Base-by-base conservation (phyloP, 2,797 vertebrate species). In the Lagodon rhomboides region DNA sequence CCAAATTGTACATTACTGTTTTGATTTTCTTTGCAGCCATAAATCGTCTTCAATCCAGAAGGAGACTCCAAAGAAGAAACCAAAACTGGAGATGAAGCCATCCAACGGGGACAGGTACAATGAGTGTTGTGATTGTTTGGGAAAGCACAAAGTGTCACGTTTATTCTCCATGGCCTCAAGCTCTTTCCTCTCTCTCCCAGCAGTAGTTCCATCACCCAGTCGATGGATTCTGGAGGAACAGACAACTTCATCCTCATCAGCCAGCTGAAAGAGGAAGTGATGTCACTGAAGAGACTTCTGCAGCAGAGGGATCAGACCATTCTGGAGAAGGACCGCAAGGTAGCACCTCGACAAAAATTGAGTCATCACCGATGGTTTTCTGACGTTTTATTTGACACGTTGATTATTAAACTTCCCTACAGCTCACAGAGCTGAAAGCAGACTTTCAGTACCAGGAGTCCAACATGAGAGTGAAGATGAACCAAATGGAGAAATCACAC, bases 11-110 rank as follows among this genome's bases (percentile, higher is more conserved):
- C 11, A 63, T 47, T 71, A 8, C 1, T 1, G 7, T 77, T 27
- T 72, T 71, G 12, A n/a, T 77, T 77, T 79, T 59, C 38, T 73
- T 94, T 95, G 86, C 94, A 99, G 98, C 97, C 98, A 99, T 98
- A 99, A 99, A 96, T 97, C 97, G 82, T 97, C 98, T 95, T 95
- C 97, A 93, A 98, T 99, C 95, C 98, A 99, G 96, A 99, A 99
- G 95, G 98, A 99, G 96, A 98, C 97, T 94, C 98, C 98, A 98
- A 99, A 99, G 98, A 99, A 99, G 96, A 99, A 99, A 92, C 97
- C 97, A 95, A 99, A 99, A 97, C 96, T 99, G 95, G 98, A 99
- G 96, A 95, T 97, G 94, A 99, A 99, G 97, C 98, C 98, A 96
- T 99, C 98, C 82, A 99, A 99, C 80, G 98, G 98, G 96, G 98